Base-by-base conservation (phyloP, 2,888 invertebrate genomes). In the Ametastegia equiseti region DNA sequence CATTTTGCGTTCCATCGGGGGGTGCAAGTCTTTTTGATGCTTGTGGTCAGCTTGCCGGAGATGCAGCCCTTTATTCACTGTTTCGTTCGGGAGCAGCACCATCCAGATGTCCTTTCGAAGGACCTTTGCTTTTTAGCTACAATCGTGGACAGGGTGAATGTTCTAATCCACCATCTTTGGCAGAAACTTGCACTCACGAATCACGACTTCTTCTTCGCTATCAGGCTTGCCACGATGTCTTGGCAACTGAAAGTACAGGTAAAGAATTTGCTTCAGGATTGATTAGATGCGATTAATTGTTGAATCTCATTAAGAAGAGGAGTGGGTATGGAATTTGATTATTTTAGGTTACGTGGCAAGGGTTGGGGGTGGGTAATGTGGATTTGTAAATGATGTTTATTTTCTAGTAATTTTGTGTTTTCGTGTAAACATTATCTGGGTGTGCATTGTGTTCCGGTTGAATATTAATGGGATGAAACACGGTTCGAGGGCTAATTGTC, bases 151-250 rank as follows among this genome's bases (percentile, higher is more conserved):
- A 94, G 0, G 95, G 95, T 0, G 95, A 96, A 87, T 97, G 97
- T 92, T 92, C 92, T 57, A 94, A 94, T 87, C 97, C 97, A 0
- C 94, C 94, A 19, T 97, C 97, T 13, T 94, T 95, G 65, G 96
- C 96, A 0, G 97, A 97, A 91, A 95, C 96, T 78, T 97, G 97
- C 92, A 97, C 97, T 0, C 96, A 97, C 87, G 95, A 96, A 88
- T 96, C 96, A 1, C 92, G 96, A 63, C 93, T 97, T 65, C 94
- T 97, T 83, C 93, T 97, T 84, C 95, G 96, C 83, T 97, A 97
- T 91, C 96, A 96, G 92, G 96, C 97, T 0, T 97, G 97, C 88
- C 95, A 96, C 0, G 96, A 97, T 88, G 95, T 97, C 4, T 93
- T 93, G 0, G 95, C 95, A 63, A 95, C 97, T 0, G 97, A 97